Conservation (phyloP, 1,140 invertebrate genomes). For the Zophobas morio region DNA sequence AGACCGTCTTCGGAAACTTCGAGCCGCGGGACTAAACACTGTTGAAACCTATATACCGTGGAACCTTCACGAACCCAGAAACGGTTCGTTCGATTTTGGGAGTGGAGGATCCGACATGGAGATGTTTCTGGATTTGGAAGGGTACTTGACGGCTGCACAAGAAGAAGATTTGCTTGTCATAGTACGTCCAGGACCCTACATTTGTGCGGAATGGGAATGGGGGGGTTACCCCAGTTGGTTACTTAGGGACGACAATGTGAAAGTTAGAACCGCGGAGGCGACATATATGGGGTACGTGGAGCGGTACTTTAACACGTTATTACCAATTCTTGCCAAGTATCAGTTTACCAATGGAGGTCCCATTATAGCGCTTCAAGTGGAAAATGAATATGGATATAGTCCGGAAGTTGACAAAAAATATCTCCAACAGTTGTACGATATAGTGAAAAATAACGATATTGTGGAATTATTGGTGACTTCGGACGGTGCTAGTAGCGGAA, state of each 20-base stretch:
- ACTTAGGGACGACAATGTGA: neutral
- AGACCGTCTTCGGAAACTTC: constrained; percentile 81
- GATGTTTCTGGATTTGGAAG: constrained; percentile 68
- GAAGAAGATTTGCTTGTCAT: constrained; percentile 87
- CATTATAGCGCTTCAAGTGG: too few relatives aligned
- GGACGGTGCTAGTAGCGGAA: too few relatives aligned
- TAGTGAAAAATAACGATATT: too few relatives aligned
- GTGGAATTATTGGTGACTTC: too few relatives aligned
- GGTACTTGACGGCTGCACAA: constrained; percentile 84
- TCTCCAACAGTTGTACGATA: too few relatives aligned
- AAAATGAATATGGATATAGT: too few relatives aligned
- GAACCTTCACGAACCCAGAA: constrained; percentile 85
- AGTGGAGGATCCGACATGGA: constrained; percentile 78
- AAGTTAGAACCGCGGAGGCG: too few relatives aligned
- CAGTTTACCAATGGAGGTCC: too few relatives aligned
- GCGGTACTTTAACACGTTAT: too few relatives aligned
- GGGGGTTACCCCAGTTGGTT: constrained; percentile 61
- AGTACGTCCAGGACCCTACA: constrained; percentile 90
- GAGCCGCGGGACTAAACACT: constrained; percentile 87
- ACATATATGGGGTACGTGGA: too few relatives aligned
- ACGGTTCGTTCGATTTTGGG: constrained; percentile 76
- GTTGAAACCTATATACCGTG: constrained; percentile 95
- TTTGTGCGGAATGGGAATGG: constrained; percentile 88
- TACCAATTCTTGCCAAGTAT: too few relatives aligned
- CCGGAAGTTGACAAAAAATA: too few relatives aligned